Evolutionary conservation across 1,140 invertebrate genomes (phyloP).

Genomic region (Pachyrhynchus sulphureomaculatus): DNA sequence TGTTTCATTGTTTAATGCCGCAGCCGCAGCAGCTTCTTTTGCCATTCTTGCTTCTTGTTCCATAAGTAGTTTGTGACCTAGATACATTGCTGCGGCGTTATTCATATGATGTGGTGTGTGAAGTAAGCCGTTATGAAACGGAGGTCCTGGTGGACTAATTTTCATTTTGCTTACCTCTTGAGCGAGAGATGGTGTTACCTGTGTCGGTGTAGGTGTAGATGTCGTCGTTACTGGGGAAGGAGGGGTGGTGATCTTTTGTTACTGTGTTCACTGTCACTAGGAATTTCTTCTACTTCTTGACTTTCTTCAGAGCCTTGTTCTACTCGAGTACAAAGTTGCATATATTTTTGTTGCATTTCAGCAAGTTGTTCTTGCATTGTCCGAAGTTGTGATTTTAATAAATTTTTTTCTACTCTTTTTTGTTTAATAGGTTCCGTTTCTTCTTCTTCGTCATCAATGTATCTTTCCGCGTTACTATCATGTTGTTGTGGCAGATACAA

Average conservation of each 20-base stretch:
- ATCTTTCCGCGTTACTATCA: constrained; percentile 72
- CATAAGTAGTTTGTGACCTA: constrained; percentile 72
- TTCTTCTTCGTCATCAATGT: constrained; percentile 75
- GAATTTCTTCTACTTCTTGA: constrained; percentile 71
- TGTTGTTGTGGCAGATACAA: constrained; percentile 96
- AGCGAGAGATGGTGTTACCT: constrained; percentile 61
- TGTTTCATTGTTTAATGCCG: constrained; percentile 51
- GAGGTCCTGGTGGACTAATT: constrained; percentile 58
- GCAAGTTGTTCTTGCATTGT: constrained; percentile 87
- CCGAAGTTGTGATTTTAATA: constrained; percentile 79
- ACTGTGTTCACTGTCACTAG: constrained; percentile 66
- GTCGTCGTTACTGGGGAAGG: constrained; percentile 59
- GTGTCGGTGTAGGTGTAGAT: constrained; percentile 58
- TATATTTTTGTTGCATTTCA: constrained; percentile 88
- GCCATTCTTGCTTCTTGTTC: constrained; percentile 73
- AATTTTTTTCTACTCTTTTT: constrained; percentile 81
- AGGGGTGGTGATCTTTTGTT: constrained; percentile 59
- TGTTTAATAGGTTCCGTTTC: constrained; percentile 75
- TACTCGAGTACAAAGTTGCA: constrained; percentile 81
- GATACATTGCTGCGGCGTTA: constrained; percentile 73
- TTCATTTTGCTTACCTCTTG: constrained; percentile 74
- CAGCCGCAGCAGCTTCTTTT: constrained; percentile 62
- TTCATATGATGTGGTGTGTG: constrained; percentile 61
- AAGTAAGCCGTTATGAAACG: constrained; percentile 53
- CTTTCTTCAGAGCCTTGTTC: constrained; percentile 70